These are phyloP conservation scores for Micrasema longulum DNA, from an alignment of 1,140 invertebrate genomes.

Conservation along the genomic window DNA sequence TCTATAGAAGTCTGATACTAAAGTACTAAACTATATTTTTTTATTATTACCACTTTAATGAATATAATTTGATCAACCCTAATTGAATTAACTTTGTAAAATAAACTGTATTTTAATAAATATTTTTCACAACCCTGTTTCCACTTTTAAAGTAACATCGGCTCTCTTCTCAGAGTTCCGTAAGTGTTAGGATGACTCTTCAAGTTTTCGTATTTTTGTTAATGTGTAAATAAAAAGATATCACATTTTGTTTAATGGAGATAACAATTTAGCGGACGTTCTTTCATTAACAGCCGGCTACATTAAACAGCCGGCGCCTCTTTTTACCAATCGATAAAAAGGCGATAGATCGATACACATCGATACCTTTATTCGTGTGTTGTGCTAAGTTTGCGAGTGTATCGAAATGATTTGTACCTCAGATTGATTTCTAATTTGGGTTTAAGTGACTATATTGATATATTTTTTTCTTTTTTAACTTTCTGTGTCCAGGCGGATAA, in stretches of 20 bases:
- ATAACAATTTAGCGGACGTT: conserved; percentile 53
- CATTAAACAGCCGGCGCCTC: conserved; percentile 26
- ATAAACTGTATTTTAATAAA: neutral
- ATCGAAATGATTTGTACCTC: neutral
- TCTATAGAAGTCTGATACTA: too few species aligned
- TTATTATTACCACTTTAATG: too few species aligned
- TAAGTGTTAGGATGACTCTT: conserved; percentile 53
- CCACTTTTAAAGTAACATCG: conserved; percentile 5
- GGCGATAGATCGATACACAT: conserved; percentile 17
- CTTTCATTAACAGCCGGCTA: conserved; percentile 50
- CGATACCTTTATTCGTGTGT: conserved; percentile 2
- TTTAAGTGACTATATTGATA: too few species aligned
- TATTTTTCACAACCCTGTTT: conserved; percentile 10
- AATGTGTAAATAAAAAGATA: conserved; percentile 56
- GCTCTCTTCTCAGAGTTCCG: conserved; percentile 37
- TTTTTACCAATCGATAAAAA: conserved; percentile 14
- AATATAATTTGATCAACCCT: too few species aligned
- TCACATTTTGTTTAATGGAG: conserved; percentile 55
- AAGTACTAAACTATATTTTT: too few species aligned
- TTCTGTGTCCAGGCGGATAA: too few species aligned
- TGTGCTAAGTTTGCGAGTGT: neutral
- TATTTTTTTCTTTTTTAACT: too few species aligned
- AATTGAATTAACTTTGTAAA: too few species aligned
- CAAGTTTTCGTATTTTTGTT: conserved; percentile 55
- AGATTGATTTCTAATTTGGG: neutral